Evolutionary conservation across 2,888 invertebrate genomes (phyloP), one percentile per base, ranked within the genome.

Genomic region (Sarcophaga caerulescens): DNA sequence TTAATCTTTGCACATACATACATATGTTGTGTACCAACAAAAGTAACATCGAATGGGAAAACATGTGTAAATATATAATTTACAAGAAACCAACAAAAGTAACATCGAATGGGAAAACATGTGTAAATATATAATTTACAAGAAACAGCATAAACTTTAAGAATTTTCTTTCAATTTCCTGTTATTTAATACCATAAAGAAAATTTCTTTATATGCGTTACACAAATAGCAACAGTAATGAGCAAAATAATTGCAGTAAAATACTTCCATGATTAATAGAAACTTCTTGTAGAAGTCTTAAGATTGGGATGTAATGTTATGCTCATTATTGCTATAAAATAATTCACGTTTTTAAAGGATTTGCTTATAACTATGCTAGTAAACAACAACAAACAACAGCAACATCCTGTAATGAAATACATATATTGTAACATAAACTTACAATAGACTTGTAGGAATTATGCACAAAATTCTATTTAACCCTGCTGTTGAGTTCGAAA

Each of bases 101-200:
- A n/a, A n/a, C n/a, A n/a, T n/a, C n/a, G n/a, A n/a, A n/a, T n/a
- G 0, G 25, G 25, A 25, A 57, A 44, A 81, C 65, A 83, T 66
- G 65, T 71, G 75, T 75, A 75, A 44, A 71, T 70, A 25, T 63
- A 76, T 70, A 57, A 57, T 25, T 69, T 65, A 70, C 62, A 79
- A 79, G 57, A 69, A 74, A 73, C 17, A 59, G 11, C 59, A 78
- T 23, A 75, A 81, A 52, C 35, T 52, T 74, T 21, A 82, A 77
- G 65, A 82, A 75, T 35, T 68, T 85, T 59, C 78, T 74, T 69
- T 71, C 66, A 79, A 85, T 75, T 82, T 82, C 81, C 81, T 76
- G 81, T 68, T 74, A 35, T 76, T 76, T 76, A 66, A 70, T 78
- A 57, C 11, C 44, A 17, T 65, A 45, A 62, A 6, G 45, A 57